A percentile compares a stretch with the other conserved stretches of the same genome.
These are phyloP conservation scores for Stenodema calcarata DNA, from an alignment of 2,888 invertebrate genomes.

Conservation along the genomic window DNA sequence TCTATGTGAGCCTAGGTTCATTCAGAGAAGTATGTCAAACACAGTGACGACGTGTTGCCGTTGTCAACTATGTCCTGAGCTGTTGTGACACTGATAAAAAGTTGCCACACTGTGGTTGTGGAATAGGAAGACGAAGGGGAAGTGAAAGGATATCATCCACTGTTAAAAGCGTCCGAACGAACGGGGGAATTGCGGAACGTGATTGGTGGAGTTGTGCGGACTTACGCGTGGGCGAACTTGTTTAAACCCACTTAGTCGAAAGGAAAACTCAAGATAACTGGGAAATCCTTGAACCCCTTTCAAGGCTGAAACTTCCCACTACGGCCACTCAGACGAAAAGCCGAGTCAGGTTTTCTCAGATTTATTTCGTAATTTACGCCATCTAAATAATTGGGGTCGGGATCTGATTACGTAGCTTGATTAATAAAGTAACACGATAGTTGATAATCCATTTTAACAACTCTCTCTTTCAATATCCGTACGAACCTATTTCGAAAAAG, in stretches of 20 bases:
- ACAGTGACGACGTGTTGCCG: too few species aligned
- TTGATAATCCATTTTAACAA: too few species aligned
- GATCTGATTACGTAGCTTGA: conserved; percentile 16
- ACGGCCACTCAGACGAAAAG: conserved; percentile 11
- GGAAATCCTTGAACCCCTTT: conserved; percentile 31
- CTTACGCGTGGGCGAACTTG: conserved; percentile 43
- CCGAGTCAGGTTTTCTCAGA: conserved; percentile 31
- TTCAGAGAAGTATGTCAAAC: too few species aligned
- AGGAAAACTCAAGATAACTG: conserved; percentile 44
- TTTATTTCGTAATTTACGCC: conserved; percentile 29
- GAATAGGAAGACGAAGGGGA: neutral
- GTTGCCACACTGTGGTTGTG: neutral
- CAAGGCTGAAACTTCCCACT: conserved; percentile 15
- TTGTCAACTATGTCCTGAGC: neutral
- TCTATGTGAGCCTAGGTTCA: too few species aligned
- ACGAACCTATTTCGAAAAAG: too few species aligned
- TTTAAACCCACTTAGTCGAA: conserved; percentile 44
- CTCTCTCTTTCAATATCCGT: too few species aligned
- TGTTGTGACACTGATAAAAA: conserved; percentile 30
- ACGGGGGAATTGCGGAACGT: neutral
- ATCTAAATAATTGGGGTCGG: conserved; percentile 17
- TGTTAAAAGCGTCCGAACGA: neutral
- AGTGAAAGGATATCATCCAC: conserved; percentile 1
- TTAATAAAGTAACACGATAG: neutral
- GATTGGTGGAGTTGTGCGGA: conserved; percentile 36